Conservation (phyloP, 2,888 invertebrate species). For the Drosophila siamana region DNA sequence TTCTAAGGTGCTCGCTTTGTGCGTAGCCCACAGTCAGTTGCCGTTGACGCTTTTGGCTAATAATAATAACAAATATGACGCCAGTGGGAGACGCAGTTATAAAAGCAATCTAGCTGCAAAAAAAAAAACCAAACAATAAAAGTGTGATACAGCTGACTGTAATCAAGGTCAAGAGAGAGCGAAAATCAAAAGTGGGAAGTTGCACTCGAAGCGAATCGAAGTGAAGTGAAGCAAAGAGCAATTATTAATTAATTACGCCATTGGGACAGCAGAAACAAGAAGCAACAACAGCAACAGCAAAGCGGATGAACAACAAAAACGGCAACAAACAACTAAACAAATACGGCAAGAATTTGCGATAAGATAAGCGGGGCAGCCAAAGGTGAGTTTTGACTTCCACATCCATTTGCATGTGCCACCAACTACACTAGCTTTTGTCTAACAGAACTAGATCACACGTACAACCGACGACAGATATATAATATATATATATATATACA, state of each 20-base stretch:
- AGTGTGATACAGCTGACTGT: conserved; percentile 7
- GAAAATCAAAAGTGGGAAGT: conserved; percentile 20
- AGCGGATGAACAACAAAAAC: background rate
- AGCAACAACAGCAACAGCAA: conserved; percentile 19
- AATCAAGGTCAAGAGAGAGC: conserved; percentile 61
- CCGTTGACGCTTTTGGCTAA: conserved; percentile 64
- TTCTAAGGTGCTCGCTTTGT: conserved; percentile 64
- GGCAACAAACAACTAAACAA: conserved; percentile 9
- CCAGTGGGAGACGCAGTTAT: conserved; percentile 45
- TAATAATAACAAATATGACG: conserved; percentile 71
- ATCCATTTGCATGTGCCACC: conserved; percentile 53
- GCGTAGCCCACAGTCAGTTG: conserved; percentile 65
- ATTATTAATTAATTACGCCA: conserved; percentile 57
- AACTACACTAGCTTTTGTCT: background rate
- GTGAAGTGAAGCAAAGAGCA: conserved; percentile 34
- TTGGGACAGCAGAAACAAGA: too few relatives aligned
- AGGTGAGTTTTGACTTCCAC: conserved; percentile 49
- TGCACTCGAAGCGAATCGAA: background rate
- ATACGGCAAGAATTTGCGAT: conserved; percentile 31
- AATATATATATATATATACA: background rate
- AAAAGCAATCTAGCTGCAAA: conserved; percentile 10
- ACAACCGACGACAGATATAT: background rate
- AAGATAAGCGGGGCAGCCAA: conserved; percentile 59
- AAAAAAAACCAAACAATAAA: conserved; percentile 9
- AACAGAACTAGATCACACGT: conserved; percentile 26